Conservation (phyloP, 2,797 vertebrate genomes). For the Chromobotia macracanthus region DNA sequence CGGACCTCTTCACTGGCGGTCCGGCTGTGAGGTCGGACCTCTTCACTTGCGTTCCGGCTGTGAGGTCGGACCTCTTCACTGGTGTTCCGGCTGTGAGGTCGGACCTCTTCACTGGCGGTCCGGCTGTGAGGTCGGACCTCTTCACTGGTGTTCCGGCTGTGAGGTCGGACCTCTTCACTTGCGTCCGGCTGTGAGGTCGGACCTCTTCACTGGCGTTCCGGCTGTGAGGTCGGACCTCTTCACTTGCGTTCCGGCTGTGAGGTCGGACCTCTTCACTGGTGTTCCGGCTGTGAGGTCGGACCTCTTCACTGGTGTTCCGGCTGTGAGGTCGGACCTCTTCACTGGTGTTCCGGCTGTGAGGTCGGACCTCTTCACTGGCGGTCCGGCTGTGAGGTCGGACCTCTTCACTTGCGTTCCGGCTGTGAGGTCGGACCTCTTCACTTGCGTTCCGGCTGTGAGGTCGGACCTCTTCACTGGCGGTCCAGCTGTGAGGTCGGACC, state of each 20-base stretch:
- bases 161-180: conserved; percentile 28
- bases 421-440: too few relatives aligned
- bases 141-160: conserved; percentile 22
- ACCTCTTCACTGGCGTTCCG: conserved; percentile 17
- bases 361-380: conserved; percentile 19
- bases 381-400: conserved; percentile 29
- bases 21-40: conserved; percentile 25
- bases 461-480: neutral
- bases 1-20: conserved; percentile 14
- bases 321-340: conserved; percentile 30
- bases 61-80: conserved; percentile 28
- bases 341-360: conserved; percentile 16
- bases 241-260: conserved; percentile 15
- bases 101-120: conserved; percentile 17
- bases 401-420: conserved; percentile 18
- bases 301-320: conserved; percentile 18
- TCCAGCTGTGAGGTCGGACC: conserved; percentile 25
- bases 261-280: conserved; percentile 23
- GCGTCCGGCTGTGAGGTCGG: conserved; percentile 21
- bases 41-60: conserved; percentile 22
- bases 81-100: conserved; percentile 19
- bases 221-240: conserved; percentile 31
- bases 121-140: conserved; percentile 23
- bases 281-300: conserved; percentile 23
- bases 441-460: neutral